phyloP scores from a whole-genome alignment of 2,797 vertebrate species.

The Syngnathus acus region DNA sequence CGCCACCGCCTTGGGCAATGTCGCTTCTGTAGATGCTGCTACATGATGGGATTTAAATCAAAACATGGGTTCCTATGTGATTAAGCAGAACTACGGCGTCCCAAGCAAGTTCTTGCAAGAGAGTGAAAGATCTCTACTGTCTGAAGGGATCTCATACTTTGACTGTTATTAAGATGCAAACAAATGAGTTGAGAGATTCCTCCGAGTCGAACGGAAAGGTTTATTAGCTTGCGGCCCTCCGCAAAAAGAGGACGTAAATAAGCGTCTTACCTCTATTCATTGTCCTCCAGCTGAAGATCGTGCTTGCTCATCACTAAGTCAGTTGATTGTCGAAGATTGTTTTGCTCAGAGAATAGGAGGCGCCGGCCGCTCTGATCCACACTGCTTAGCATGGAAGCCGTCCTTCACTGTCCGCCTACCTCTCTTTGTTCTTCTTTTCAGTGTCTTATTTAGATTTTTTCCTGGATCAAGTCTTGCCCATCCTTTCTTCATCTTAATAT shows the following conservation, averaged over 20 bases:
- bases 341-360: constrained; percentile 17
- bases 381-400: not conserved
- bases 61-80: too few species aligned
- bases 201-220: not conserved
- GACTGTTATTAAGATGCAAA: not conserved
- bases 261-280: constrained; percentile 6
- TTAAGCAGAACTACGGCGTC: too few species aligned
- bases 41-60: too few species aligned
- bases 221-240: constrained; percentile 7
- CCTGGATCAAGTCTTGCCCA: not conserved
- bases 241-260: not conserved
- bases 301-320: constrained; percentile 36
- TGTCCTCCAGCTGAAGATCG: constrained; percentile 18
- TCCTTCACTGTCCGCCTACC: constrained; percentile 20
- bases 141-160: too few species aligned
- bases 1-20: too few species aligned
- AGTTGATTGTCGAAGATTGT: constrained; percentile 24
- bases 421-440: not conserved
- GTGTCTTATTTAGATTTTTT: not conserved
- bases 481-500: constrained; percentile 10
- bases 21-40: too few species aligned
- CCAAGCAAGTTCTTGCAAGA: too few species aligned
- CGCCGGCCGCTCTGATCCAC: constrained; percentile 22
- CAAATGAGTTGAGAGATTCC: not conserved
- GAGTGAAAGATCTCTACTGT: too few species aligned